Percentiles rank a stretch among this genome's conserved stretches.
Evolutionary conservation across 2,113 vertebrate genomes (phyloP).

Genomic region (Campylomormyrus numenius): DNA sequence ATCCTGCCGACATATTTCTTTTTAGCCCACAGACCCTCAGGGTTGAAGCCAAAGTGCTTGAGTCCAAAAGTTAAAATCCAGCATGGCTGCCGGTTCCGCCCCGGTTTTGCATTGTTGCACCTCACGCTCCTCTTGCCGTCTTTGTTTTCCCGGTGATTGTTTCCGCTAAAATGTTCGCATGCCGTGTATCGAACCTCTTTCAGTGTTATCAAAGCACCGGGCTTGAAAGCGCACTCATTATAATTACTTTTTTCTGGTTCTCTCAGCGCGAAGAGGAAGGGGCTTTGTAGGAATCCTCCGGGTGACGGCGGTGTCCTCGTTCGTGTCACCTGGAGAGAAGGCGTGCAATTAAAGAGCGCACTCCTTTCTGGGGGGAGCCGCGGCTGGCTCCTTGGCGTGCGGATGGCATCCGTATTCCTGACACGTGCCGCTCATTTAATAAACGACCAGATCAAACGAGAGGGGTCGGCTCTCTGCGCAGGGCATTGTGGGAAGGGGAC

Average conservation of each 20-base stretch:
- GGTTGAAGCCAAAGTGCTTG: background rate
- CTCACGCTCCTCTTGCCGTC: background rate
- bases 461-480: background rate
- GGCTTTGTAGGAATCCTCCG: conserved; percentile 38
- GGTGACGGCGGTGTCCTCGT: conserved; percentile 42
- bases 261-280: conserved; percentile 46
- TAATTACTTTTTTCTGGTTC: conserved; percentile 47
- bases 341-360: conserved; percentile 46
- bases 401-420: background rate
- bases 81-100: background rate
- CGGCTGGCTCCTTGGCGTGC: conserved; percentile 29
- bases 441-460: background rate
- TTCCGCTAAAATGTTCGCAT: background rate
- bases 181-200: background rate
- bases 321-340: conserved; percentile 44
- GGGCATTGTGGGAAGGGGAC: background rate
- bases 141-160: background rate
- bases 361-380: conserved; percentile 38
- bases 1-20: background rate
- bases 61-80: background rate
- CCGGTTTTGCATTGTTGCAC: background rate
- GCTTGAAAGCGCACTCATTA: conserved; percentile 51
- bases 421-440: background rate
- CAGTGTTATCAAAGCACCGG: conserved; percentile 49
- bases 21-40: background rate